Conservation (phyloP, 2,113 vertebrate species). For the Pedetes capensis region DNA sequence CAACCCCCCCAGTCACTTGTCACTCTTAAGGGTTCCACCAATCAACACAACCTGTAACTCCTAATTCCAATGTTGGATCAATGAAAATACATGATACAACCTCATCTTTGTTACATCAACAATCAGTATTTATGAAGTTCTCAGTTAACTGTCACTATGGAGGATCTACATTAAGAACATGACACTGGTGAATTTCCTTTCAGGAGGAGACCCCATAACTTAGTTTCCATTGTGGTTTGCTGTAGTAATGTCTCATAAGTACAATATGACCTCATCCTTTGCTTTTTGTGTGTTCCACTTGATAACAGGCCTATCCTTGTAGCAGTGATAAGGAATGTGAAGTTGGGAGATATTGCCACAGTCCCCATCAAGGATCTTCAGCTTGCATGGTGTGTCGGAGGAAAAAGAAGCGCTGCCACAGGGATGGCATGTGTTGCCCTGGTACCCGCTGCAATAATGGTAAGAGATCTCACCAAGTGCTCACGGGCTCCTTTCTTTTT, state of each 20-base stretch:
- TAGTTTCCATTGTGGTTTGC: not conserved
- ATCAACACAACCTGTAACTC: not conserved
- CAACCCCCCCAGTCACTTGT: not conserved
- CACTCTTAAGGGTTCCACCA: not conserved
- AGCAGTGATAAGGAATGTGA: constrained; percentile 95
- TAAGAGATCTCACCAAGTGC: constrained; percentile 52
- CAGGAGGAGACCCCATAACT: not conserved
- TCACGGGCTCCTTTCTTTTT: not conserved
- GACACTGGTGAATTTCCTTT: not conserved
- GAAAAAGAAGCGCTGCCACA: constrained; percentile 95
- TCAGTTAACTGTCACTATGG: not conserved
- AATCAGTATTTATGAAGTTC: not conserved
- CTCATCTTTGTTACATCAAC: not conserved
- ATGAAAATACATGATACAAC: not conserved
- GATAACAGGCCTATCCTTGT: constrained; percentile 90
- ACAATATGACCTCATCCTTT: not conserved
- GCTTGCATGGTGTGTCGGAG: constrained; percentile 92
- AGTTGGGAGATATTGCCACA: constrained; percentile 94
- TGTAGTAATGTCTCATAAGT: rapidly evolving
- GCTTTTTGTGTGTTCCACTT: not conserved
- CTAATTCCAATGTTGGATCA: not conserved
- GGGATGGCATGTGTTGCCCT: constrained; percentile 96
- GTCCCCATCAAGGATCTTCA: constrained; percentile 90
- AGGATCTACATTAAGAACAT: not conserved
- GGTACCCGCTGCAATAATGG: constrained; percentile 96